phyloP scores from a whole-genome alignment of 1,140 invertebrate species.

The Tetraneura akinire region DNA sequence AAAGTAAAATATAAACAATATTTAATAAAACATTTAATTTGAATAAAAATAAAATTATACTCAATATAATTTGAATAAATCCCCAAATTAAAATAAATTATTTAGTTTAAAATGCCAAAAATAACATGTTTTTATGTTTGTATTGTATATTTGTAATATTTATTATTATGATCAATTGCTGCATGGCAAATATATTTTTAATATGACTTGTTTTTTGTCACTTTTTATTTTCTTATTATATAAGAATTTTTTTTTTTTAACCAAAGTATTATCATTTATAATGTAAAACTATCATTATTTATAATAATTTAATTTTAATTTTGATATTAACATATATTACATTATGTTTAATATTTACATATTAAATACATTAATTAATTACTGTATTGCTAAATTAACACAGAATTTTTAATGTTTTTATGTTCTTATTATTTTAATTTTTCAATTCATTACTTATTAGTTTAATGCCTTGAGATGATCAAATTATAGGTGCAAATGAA shows the following conservation, averaged over 20 bases:
- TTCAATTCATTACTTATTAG: not conserved
- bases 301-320: not conserved
- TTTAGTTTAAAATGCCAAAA: not conserved
- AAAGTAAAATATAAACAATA: not conserved
- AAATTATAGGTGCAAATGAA: too few species aligned
- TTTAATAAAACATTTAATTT: not conserved
- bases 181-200: not conserved
- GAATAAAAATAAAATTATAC: constrained; percentile 1
- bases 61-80: constrained; percentile 8
- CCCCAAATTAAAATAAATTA: not conserved
- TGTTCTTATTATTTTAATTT: not conserved
- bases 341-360: not conserved
- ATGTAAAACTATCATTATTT: not conserved
- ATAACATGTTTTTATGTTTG: constrained; percentile 1
- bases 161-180: not conserved
- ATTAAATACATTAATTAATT: not conserved
- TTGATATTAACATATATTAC: not conserved
- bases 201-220: not conserved
- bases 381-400: not conserved
- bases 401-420: not conserved
- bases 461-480: not conserved
- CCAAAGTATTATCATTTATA: constrained; percentile 13
- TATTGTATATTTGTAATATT: constrained; percentile 6
- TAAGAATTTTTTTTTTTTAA: not conserved
- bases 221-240: not conserved